Base-by-base conservation (phyloP, 2,797 vertebrate species). In the Epinephelus awoara region DNA sequence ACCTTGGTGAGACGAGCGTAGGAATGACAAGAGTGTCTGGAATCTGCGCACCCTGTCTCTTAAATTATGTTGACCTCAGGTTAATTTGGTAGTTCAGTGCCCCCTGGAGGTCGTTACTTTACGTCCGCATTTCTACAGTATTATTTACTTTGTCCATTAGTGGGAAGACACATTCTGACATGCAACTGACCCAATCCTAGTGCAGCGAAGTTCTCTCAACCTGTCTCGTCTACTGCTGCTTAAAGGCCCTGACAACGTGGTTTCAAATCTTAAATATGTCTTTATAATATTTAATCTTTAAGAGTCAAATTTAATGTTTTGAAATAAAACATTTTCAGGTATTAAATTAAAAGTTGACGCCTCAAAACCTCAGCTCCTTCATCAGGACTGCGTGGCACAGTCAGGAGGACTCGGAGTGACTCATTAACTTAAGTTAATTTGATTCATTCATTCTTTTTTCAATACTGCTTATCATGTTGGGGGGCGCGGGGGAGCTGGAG, bases 51-150 rank as follows among this genome's bases (percentile, higher is more conserved):
- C 77, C 51, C 55, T 5, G 17, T 63, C 85, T 83, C 56, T 69
- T 88, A 93, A 92, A 93, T 93, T 77, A 85, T 63, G 68, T 86
- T 92, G 90, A 93, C 89, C 88, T 62, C 61, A 76, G 89, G 92
- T 89, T 94, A 93, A 95, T 94, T 91, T 93, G 87, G 87, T 89
- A 82, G 77, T 82, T 86, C 82, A 77, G 76, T 91, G 88, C 88
- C 87, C 84, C 82, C 89, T 89, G 85, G 89, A 94, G 93, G 94
- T 94, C 92, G 86, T 79, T 57, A 34, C 77, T 80, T 81, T 52
- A 23, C 67, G 11, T 86, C 70, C 75, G 75, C 70, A 87, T 85
- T 91, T 75, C 67, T 52, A 74, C 77, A 25, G 29, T 75, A 75
- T 87, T 86, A 92, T 92, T 92, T 86, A 87, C 67, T 86, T 74